phyloP scores from a whole-genome alignment of 2,113 vertebrate genomes.

The Varanus komodoensis region DNA sequence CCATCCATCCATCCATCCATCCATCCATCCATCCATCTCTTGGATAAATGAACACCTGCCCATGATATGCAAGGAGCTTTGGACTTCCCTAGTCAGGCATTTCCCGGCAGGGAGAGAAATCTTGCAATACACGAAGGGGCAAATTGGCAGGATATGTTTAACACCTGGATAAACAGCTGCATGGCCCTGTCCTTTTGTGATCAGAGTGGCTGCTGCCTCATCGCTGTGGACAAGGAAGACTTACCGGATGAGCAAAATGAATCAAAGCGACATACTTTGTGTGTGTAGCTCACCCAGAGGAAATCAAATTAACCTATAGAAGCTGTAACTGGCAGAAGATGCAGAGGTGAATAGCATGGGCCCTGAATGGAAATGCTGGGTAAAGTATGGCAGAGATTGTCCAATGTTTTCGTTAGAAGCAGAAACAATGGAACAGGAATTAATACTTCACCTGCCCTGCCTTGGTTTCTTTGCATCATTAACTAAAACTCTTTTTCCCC shows the following conservation, averaged over 20 bases:
- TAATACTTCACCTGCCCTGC: neutral
- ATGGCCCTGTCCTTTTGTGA: constrained; percentile 33
- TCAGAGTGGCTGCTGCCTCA: constrained; percentile 20
- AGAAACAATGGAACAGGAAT: neutral
- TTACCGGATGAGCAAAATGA: neutral
- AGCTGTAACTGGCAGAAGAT: constrained; percentile 54
- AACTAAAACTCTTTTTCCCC: too few relatives aligned
- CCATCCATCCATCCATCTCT: too few relatives aligned
- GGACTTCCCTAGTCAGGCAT: rapidly evolving
- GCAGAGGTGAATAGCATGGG: constrained; percentile 46
- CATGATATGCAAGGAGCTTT: neutral
- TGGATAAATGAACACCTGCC: neutral
- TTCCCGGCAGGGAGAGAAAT: constrained; percentile 32
- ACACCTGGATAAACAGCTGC: constrained; percentile 41
- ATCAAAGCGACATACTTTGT: constrained; percentile 40
- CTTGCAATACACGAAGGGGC: constrained; percentile 9
- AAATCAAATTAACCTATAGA: constrained; percentile 64
- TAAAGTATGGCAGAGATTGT: constrained; percentile 49
- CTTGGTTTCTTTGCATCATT: too few relatives aligned
- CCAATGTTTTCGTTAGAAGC: neutral
- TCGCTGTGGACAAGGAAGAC: constrained; percentile 47
- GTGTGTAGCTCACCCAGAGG: constrained; percentile 51
- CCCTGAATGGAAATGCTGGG: constrained; percentile 41
- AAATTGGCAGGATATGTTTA: constrained; percentile 32
- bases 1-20: too few relatives aligned